Base-by-base conservation (phyloP, 2,113 vertebrate genomes). In the Ptychochromis oligacanthus region DNA sequence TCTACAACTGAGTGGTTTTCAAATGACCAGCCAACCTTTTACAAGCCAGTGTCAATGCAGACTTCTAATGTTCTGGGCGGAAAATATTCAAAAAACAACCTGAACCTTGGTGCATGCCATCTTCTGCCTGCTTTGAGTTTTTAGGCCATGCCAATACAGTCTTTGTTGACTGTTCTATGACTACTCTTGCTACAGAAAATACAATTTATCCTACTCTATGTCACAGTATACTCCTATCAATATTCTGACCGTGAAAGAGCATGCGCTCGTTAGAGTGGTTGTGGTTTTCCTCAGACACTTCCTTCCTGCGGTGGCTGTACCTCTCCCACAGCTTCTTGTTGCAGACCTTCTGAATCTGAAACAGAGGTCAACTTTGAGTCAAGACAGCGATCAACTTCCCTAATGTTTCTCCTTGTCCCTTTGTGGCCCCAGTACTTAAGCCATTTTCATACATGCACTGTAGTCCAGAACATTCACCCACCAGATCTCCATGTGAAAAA, bases 221-320 rank as follows among this genome's bases (percentile, higher is more conserved):
- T 46, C 20, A 13, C 28, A 31, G 11, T 4, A 31, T 31, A 26
- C 31, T 20, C 28, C 13, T 36, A 54, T 54, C 8, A n/a, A 34
- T 56, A 14, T 18, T 67, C 80, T 74, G 92, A 98, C 97, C 97
- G 0, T 98, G 97, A 86, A 98, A 98, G 4, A 98, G 67, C 97
- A 98, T 98, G 85, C 97, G 96, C 40, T 98, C 97, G 0, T 98
- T 98, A 92, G 97, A 97, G 78, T 98, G 97, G 79, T 97, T 97
- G 75, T 98, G 97, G 74, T 98, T 98, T 90, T 98, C 97, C 64
- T 98, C 97, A 0, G 97, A 96, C 2, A 98, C 97, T 57, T 98
- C 97, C 87, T 98, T 98, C 90, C 97, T 97, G 2, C 97, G 92
- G 94, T 98, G 97, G 85, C 96, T 95, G 92, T 97, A 98, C 7